These are phyloP conservation scores for Meteorus colon DNA, from an alignment of 2,888 invertebrate species.

Conservation along the genomic window DNA sequence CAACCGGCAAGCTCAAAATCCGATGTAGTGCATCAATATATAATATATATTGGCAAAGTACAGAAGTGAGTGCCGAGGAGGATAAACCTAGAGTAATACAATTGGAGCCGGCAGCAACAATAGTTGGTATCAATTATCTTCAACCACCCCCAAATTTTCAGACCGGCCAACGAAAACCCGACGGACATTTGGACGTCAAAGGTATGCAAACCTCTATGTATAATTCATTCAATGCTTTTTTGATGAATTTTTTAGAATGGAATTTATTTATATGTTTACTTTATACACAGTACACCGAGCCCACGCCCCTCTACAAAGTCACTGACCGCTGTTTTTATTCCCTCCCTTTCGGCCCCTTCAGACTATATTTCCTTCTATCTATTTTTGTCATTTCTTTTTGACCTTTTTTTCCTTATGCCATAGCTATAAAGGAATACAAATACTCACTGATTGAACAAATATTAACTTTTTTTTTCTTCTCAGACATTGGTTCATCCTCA, in stretches of 20 bases:
- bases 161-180: slow-evolving; percentile 69
- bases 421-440: not conserved
- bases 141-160: slow-evolving; percentile 71
- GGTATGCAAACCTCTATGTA: slow-evolving; percentile 56
- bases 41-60: slow-evolving; percentile 80
- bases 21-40: slow-evolving; percentile 81
- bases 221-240: slow-evolving; percentile 20
- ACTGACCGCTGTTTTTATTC: not conserved
- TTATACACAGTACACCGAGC: not conserved
- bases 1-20: slow-evolving; percentile 76
- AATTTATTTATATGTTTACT: not conserved
- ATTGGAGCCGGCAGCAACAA: slow-evolving; percentile 65
- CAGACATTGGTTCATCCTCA: slow-evolving; percentile 54
- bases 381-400: not conserved
- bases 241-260: not conserved
- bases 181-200: slow-evolving; percentile 70
- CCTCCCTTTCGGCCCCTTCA: not conserved
- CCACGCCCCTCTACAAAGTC: too few species aligned
- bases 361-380: not conserved
- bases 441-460: not conserved
- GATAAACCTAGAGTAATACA: slow-evolving; percentile 71
- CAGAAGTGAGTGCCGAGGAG: slow-evolving; percentile 80
- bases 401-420: too few species aligned
- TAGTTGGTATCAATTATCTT: slow-evolving; percentile 69
- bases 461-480: slow-evolving; percentile 37